Conservation (phyloP, 1,140 invertebrate species). For the Littorina saxatilis region DNA sequence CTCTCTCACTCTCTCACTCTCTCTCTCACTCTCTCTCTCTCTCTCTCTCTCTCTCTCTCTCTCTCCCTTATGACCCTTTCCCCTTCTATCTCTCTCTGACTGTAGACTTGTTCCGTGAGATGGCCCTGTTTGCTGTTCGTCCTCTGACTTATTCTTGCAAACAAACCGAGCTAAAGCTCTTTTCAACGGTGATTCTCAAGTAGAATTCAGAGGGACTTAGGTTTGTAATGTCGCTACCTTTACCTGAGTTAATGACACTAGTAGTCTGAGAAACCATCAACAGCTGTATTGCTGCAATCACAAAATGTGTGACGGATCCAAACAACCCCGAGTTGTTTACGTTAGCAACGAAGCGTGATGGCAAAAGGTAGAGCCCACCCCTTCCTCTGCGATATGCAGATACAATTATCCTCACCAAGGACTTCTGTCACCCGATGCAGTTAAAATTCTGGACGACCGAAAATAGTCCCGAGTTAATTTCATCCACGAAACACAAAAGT, state of each 20-base stretch:
- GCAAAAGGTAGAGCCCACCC: neutral
- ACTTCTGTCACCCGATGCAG: neutral
- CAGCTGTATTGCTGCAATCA: neutral
- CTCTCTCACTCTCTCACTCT: neutral
- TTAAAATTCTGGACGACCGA: neutral
- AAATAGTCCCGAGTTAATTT: neutral
- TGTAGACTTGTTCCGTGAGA: no score
- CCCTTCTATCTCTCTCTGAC: neutral
- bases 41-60: neutral
- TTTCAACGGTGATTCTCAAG: neutral
- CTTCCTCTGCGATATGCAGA: neutral
- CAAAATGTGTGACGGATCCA: neutral
- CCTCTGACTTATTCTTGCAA: neutral
- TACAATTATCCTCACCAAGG: neutral
- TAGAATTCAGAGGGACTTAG: neutral
- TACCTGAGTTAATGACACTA: neutral
- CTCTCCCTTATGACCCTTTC: neutral
- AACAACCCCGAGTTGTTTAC: neutral
- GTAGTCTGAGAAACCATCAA: neutral
- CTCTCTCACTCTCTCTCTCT: slow-evolving; percentile 3
- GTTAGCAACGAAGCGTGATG: neutral
- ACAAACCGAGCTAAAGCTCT: neutral
- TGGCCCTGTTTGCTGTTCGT: no score
- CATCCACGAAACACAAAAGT: neutral
- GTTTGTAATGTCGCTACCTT: neutral